Conservation (phyloP, 2,888 invertebrate genomes). For the Brenthis daphne region DNA sequence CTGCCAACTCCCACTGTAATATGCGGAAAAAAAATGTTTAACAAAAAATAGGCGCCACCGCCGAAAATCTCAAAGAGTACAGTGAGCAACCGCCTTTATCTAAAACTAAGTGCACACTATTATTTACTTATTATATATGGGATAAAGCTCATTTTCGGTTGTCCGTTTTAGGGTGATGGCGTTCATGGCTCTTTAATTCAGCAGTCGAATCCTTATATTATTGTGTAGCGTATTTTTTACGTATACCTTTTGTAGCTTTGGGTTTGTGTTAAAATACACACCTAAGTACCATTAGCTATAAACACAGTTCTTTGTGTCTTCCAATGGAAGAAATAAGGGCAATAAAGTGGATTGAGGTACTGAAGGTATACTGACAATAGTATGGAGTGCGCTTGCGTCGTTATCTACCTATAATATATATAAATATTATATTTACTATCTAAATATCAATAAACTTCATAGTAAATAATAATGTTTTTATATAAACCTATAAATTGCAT, state of each 20-base stretch:
- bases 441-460: not conserved
- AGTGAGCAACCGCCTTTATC: slow-evolving; percentile 32
- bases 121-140: slow-evolving; percentile 6
- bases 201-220: slow-evolving; percentile 69
- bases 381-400: slow-evolving; percentile 53
- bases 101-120: slow-evolving; percentile 22
- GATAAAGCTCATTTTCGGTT: slow-evolving; percentile 34
- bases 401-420: not conserved
- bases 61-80: slow-evolving; percentile 54
- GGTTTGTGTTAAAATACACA: slow-evolving; percentile 81
- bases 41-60: slow-evolving; percentile 81
- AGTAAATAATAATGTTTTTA: too few relatives aligned
- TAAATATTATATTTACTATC: not conserved
- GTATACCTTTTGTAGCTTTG: slow-evolving; percentile 64
- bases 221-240: slow-evolving; percentile 74
- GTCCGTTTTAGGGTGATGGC: slow-evolving; percentile 15
- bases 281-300: slow-evolving; percentile 81
- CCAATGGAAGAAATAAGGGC: slow-evolving; percentile 73
- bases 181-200: slow-evolving; percentile 36
- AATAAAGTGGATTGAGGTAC: slow-evolving; percentile 72
- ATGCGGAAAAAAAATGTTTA: slow-evolving; percentile 67
- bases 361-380: slow-evolving; percentile 53
- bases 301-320: slow-evolving; percentile 78
- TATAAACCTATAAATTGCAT: too few relatives aligned
- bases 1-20: slow-evolving; percentile 69